Conservation (phyloP, 2,888 invertebrate genomes). For the Glaucopsyche alexis region DNA sequence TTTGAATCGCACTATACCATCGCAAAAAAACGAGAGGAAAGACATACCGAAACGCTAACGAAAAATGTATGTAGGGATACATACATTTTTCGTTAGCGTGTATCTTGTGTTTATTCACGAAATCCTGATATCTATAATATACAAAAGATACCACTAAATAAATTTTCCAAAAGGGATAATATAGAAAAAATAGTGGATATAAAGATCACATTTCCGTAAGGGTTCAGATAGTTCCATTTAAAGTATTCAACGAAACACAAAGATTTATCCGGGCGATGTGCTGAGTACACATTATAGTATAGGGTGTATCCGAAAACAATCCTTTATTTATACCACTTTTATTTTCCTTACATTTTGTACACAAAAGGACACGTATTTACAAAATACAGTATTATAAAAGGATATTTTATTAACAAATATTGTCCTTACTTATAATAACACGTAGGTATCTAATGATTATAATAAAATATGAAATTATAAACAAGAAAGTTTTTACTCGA, state of each 20-base stretch:
- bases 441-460: too few species aligned
- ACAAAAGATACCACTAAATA: background rate
- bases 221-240: slow-evolving; percentile 22
- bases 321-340: slow-evolving; percentile 4
- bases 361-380: background rate
- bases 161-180: slow-evolving; percentile 2
- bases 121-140: background rate
- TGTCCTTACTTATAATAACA: too few species aligned
- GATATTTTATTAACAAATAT: too few species aligned
- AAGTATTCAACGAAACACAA: slow-evolving; percentile 13
- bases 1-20: too few species aligned
- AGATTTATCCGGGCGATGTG: slow-evolving; percentile 15
- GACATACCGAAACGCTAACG: too few species aligned
- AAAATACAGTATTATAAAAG: background rate
- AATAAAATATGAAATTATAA: too few species aligned
- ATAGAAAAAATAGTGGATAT: slow-evolving; percentile 17
- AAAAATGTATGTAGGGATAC: too few species aligned
- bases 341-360: background rate
- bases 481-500: too few species aligned
- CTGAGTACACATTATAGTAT: slow-evolving; percentile 17
- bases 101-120: background rate
- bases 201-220: slow-evolving; percentile 22
- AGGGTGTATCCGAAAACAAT: slow-evolving; percentile 17
- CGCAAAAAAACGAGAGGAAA: too few species aligned
- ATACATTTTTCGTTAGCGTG: too few species aligned